Evolutionary conservation across 2,797 vertebrate species (phyloP), one percentile per base, ranked within the genome.

Genomic region (Holocentrus rufus): DNA sequence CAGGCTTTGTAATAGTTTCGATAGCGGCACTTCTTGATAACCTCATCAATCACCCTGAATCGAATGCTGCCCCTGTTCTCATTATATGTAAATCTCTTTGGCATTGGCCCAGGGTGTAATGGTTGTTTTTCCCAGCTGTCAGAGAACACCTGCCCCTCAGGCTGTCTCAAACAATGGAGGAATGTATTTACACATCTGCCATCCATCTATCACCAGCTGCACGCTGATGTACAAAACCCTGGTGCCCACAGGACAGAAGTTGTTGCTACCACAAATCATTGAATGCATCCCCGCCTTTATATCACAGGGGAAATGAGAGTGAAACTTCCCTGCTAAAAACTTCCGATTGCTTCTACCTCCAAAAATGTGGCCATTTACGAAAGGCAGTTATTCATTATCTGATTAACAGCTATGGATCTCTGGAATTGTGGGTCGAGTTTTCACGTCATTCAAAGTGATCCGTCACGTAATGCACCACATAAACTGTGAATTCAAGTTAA

Each of bases 111-210:
- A 5, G 20, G 69, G 50, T 69, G 62, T 74, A 46, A 74, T 81
- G 30, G 64, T 67, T 72, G 34, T 67, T 83, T 74, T 74, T 72
- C 50, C n/a, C 54, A 22, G 36, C 62, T 56, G 44, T 68, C 46
- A 36, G 44, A 42, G 36, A 58, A 80, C 78, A 84, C 53, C 72
- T 77, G 74, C 67, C 75, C 65, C 80, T 55, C 34, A 52, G 64
- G 69, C 59, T 76, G 60, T 67, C 46, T 22, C 53, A 46, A 57
- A 23, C 31, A 61, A 44, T 60, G 72, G 52, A 42, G 6, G 20
- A 47, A 4, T 52, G 17, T 54, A 27, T 65, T 68, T 52, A 72
- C 58, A 72, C 70, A 73, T 61, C 55, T 67, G 65, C 73, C 44
- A 31, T 53, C 56, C 72, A 81, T 80, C 63, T 23, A 72, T 81